Conservation (phyloP, 2,113 vertebrate species). For the Phainopepla nitens region DNA sequence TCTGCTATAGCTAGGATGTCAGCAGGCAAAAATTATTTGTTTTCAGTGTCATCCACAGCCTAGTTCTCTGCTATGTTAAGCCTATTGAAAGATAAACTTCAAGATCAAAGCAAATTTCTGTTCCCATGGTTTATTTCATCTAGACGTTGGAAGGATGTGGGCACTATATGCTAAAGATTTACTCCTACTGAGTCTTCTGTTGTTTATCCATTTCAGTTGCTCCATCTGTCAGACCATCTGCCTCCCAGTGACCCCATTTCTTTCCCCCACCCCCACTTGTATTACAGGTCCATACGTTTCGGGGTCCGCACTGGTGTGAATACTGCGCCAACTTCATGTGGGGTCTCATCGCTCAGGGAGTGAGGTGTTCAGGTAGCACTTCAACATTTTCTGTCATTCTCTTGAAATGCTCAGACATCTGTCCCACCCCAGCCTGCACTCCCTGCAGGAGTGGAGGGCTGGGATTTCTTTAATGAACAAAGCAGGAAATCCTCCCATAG, state of each 20-base stretch:
- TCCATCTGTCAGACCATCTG: conserved; percentile 54
- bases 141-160: neutral
- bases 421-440: neutral
- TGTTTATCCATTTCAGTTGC: conserved; percentile 27
- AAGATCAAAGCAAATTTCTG: conserved; percentile 35
- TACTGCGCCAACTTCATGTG: conserved; percentile 99
- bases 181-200: conserved; percentile 3
- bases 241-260: conserved; percentile 21
- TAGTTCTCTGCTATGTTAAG: neutral
- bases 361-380: conserved; percentile 91
- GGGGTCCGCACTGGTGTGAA: conserved; percentile 97
- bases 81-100: conserved; percentile 19
- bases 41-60: neutral
- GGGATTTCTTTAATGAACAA: neutral
- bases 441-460: neutral
- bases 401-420: neutral
- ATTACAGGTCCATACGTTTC: conserved; percentile 90
- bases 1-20: neutral
- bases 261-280: neutral
- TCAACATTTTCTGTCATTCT: neutral
- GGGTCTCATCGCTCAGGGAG: conserved; percentile 97
- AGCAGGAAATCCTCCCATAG: neutral
- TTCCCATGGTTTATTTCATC: conserved; percentile 28
- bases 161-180: neutral
- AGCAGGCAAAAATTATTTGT: neutral